Base-by-base conservation (phyloP, 2,888 invertebrate genomes). In the Philopedon plagiatum region DNA sequence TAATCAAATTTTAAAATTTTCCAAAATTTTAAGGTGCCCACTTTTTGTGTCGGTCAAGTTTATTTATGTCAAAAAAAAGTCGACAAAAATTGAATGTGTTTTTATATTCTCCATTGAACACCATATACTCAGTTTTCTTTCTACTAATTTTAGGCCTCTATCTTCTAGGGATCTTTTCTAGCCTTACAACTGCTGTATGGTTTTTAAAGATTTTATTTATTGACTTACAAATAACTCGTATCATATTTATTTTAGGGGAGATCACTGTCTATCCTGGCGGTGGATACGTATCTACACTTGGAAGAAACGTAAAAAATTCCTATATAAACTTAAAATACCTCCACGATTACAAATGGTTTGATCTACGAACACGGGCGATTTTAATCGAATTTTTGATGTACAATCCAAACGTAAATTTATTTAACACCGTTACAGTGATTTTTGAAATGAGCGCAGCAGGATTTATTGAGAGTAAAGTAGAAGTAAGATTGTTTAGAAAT, bases 371-470 rank as follows among this genome's bases (percentile, higher is more conserved):
- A 4, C 66, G 82, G 67, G 76, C 74, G 11, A n/a, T 82, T 5
- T 77, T 81, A 23, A 63, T 82, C 7, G 83, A 83, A 75, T 80
- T 80, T 71, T 74, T 80, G 13, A 56, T 77, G 0, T 83, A 83
- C 73, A 82, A 79, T 51, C 74, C 78, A 1, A 81, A 82, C 66
- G 76, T 75, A 13, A 83, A 83, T 61, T 67, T 82, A 11, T 83
- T 83, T 62, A 77, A 78, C 74, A 71, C 78, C 1, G 78, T 81
- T 29, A 66, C 60, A 13, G 44, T 82, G n/a, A 64, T 75, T 26
- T 75, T 81, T 63, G 83, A 83, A 72, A 74, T 78, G n/a, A 79
- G 78, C 34, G 74, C 80, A 0, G 72, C 80, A 8, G 83, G 83
- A 68, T 79, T 78, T 67, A 63, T 82, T 26, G 9, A n/a, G 5